phyloP scores from a whole-genome alignment of 2,888 invertebrate species.

The Scaeva pyrastri region DNA sequence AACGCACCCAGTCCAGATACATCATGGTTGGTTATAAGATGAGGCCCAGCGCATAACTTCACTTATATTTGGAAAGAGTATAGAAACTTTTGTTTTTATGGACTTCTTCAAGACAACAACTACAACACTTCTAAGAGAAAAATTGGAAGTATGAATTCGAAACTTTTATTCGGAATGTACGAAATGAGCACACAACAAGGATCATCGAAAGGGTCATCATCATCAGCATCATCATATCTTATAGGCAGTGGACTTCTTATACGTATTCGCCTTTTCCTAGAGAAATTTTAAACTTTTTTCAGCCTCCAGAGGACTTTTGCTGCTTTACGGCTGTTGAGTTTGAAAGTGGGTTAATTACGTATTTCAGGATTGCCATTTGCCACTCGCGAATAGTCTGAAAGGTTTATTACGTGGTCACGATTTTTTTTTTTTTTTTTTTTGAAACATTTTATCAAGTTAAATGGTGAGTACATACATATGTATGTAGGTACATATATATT shows the following conservation, averaged over 20 bases:
- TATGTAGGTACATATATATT: too few relatives aligned
- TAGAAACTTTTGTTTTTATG: constrained; percentile 68
- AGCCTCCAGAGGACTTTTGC: constrained; percentile 5
- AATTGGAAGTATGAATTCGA: constrained; percentile 28
- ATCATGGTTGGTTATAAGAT: constrained; percentile 40
- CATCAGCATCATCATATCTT: constrained; percentile 69
- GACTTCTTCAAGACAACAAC: constrained; percentile 50
- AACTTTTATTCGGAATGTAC: constrained; percentile 51
- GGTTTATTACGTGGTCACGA: constrained; percentile 44
- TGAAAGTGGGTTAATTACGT: constrained; percentile 52
- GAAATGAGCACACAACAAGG: constrained; percentile 70
- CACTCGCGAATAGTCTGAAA: constrained; percentile 39
- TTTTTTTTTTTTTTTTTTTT: constrained; percentile 16
- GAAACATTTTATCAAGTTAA: constrained; percentile 19
- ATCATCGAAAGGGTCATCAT: constrained; percentile 72
- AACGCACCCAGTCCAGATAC: constrained; percentile 54
- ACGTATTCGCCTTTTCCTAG: constrained; percentile 19
- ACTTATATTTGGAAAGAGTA: constrained; percentile 25
- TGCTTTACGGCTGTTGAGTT: constrained; percentile 23
- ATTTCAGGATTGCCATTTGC: constrained; percentile 41
- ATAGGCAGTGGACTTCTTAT: constrained; percentile 51
- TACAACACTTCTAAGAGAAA: constrained; percentile 52
- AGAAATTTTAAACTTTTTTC: constrained; percentile 47
- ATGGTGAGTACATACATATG: constrained; percentile 23
- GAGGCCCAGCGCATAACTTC: constrained; percentile 18